These are phyloP conservation scores for Theonella swinhoei DNA, from an alignment of 37 sponge, comb jelly and placozoan species.

Conservation along the genomic window DNA sequence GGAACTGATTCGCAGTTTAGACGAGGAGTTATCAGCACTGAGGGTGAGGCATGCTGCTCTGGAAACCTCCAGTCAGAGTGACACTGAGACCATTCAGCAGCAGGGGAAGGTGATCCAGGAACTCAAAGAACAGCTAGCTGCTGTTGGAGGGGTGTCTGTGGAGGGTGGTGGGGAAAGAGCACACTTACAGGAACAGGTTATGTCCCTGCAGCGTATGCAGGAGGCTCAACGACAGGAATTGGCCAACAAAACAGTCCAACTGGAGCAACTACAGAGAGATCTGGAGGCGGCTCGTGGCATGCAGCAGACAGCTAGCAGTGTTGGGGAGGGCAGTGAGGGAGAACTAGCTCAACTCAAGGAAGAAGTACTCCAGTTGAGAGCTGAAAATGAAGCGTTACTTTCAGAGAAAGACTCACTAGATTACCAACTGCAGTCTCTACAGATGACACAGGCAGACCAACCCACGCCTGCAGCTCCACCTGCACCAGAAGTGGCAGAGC, in stretches of 20 bases:
- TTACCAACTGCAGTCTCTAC: slow-evolving; percentile 31
- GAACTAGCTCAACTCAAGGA: slow-evolving; percentile 33
- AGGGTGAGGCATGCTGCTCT: slow-evolving; percentile 27
- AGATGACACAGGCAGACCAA: not conserved
- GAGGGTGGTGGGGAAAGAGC: slow-evolving; percentile 8
- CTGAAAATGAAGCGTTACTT: slow-evolving; percentile 76
- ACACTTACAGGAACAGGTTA: slow-evolving; percentile 46
- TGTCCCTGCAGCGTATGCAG: slow-evolving; percentile 49
- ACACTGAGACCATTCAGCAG: slow-evolving; percentile 17
- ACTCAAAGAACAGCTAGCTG: slow-evolving; percentile 28
- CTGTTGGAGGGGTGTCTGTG: not conserved
- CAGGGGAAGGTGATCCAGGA: slow-evolving; percentile 20
- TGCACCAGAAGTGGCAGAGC: not conserved
- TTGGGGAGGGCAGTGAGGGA: not conserved
- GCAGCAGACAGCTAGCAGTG: not conserved
- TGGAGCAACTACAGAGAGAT: slow-evolving; percentile 42
- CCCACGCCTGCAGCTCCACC: no score
- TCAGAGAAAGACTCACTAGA: slow-evolving; percentile 61
- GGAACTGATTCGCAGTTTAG: slow-evolving; percentile 80
- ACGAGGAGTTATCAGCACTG: slow-evolving; percentile 28
- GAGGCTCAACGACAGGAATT: slow-evolving; percentile 60
- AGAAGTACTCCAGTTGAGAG: slow-evolving; percentile 20
- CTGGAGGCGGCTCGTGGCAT: not conserved
- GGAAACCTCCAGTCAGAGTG: slow-evolving; percentile 18
- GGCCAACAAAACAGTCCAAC: slow-evolving; percentile 35